phyloP scores from a whole-genome alignment of 1,140 invertebrate genomes.

The honey bee (Apis mellifera) region DNA sequence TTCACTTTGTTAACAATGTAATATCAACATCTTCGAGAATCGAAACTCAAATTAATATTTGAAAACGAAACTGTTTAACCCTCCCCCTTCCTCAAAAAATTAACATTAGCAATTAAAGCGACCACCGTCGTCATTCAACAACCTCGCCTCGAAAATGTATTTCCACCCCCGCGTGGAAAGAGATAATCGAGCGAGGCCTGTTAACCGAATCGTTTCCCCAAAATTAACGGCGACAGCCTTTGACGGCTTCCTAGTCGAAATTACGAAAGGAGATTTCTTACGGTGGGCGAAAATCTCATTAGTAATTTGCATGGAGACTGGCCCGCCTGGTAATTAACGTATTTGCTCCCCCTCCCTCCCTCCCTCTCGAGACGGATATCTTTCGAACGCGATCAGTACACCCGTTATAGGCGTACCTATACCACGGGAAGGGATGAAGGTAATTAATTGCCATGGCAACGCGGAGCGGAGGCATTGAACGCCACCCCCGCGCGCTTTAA shows the following conservation, averaged over 20 bases:
- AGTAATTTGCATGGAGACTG: slow-evolving; percentile 43
- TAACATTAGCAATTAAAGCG: too few species aligned
- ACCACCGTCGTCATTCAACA: too few species aligned
- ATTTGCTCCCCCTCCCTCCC: slow-evolving; percentile 40
- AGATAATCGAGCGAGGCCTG: slow-evolving; percentile 4
- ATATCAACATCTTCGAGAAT: too few species aligned
- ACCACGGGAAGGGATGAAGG: slow-evolving; percentile 78
- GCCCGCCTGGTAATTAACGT: slow-evolving; percentile 53
- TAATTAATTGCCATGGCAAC: slow-evolving; percentile 82
- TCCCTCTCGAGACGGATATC: slow-evolving; percentile 47
- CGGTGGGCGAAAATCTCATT: slow-evolving; percentile 43
- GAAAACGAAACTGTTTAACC: too few species aligned
- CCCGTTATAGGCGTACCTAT: slow-evolving; percentile 77
- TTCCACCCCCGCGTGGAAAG: background rate
- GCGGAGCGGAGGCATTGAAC: slow-evolving; percentile 77
- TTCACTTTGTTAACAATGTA: too few species aligned
- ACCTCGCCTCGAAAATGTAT: background rate
- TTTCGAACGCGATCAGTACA: slow-evolving; percentile 67
- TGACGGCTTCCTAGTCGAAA: background rate
- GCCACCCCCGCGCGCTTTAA: slow-evolving; percentile 76
- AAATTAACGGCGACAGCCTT: background rate
- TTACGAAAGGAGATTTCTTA: slow-evolving; percentile 30
- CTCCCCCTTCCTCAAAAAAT: too few species aligned
- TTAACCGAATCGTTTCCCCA: slow-evolving; percentile 2
- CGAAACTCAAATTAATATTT: too few species aligned